Base-by-base conservation (phyloP, 2,113 vertebrate genomes). In the Aplodontia rufa region DNA sequence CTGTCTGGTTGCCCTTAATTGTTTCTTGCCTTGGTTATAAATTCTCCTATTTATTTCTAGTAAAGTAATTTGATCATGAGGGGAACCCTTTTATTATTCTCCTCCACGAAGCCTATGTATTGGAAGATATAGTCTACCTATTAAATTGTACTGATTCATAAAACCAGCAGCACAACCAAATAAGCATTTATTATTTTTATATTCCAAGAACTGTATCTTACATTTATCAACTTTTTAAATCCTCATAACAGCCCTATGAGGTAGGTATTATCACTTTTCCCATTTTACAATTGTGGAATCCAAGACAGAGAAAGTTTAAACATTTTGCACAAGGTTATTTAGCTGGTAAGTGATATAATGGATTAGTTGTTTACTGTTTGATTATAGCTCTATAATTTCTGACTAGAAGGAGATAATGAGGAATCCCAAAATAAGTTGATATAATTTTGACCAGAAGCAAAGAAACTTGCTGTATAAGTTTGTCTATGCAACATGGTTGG, bases 41-140 rank as follows among this genome's bases (percentile, higher is more conserved):
- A 76, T 76, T 84, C 49, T 32, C 17, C 62, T 66, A 24, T 74
- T 75, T 87, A n/a, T 83, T 93, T 95, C 30, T 91, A 55, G 47
- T 45, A 88, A 87, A 78, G 47, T 55, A 64, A 93, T 92, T 90
- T 71, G 83, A 95, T 93, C 85, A 51, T 12, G 42, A 76, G 28
- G 58, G 58, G 26, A 4, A 3, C 58, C 22, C 13, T 66, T 91
- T 93, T 78, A 66, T 88, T 92, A 69, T 95, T 90, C 30, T 71
- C 37, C 53, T 94, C 75, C 10, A 20, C 19, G 47, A 75, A 84
- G 42, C 5, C 14, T 68, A 16, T 64, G 26, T 51, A 37, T 71
- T 49, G 40, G 82, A 89, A 91, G 35, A 82, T 32, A 13, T 17
- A 16, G 26, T 75, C 35, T 66, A 69, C 53, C 12, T 51, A 49